Evolutionary conservation across 2,113 vertebrate genomes (phyloP).

Genomic region (Hiodon tergisus): DNA sequence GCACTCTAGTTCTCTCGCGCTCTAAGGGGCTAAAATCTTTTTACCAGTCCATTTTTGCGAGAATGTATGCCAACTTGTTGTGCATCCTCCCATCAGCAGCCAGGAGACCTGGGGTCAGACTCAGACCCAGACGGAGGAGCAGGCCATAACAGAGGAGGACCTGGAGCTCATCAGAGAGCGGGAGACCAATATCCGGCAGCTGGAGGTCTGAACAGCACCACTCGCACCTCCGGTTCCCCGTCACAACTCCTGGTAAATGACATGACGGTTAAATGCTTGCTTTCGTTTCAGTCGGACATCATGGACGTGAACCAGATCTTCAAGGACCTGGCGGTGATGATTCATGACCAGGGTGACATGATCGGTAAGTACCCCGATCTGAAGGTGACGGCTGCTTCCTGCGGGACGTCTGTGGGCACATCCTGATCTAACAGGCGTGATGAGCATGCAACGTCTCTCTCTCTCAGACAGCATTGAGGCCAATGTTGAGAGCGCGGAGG

Average conservation of each 20-base stretch:
- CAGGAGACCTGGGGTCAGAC: slow-evolving; percentile 89
- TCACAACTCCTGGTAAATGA: neutral
- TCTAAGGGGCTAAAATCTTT: too few relatives aligned
- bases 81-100: slow-evolving; percentile 46
- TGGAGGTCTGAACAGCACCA: slow-evolving; percentile 69
- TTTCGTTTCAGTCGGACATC: slow-evolving; percentile 81
- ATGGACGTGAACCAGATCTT: slow-evolving; percentile 98
- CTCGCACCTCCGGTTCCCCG: neutral
- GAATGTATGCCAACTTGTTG: too few relatives aligned
- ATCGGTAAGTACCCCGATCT: slow-evolving; percentile 71
- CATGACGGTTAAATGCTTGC: neutral
- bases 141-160: slow-evolving; percentile 86
- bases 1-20: too few relatives aligned
- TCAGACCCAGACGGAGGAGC: slow-evolving; percentile 77
- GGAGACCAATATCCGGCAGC: slow-evolving; percentile 86
- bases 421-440: neutral
- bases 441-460: slow-evolving; percentile 25
- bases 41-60: too few relatives aligned
- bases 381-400: neutral
- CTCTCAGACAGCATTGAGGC: slow-evolving; percentile 90
- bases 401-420: neutral
- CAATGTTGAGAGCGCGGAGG: slow-evolving; percentile 91
- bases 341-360: slow-evolving; percentile 96
- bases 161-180: slow-evolving; percentile 92
- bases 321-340: slow-evolving; percentile 96